These are phyloP conservation scores for Nematolebias whitei DNA, from an alignment of 2,113 vertebrate species.

Conservation along the genomic window DNA sequence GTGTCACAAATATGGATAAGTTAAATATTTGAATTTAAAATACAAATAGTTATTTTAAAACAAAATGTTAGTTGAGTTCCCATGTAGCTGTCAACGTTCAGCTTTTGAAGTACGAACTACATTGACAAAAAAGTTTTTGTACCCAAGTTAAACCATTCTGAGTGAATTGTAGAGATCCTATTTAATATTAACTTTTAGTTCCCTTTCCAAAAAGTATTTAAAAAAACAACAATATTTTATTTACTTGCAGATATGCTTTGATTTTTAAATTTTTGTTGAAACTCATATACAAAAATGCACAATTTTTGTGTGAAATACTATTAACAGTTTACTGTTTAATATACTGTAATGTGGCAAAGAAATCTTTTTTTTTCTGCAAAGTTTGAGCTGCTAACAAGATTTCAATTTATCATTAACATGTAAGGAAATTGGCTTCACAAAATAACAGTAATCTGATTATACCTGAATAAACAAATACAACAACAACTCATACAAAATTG, in stretches of 20 bases:
- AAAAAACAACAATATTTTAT: no score
- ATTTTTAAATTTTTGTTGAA: no score
- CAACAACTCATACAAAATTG: background rate
- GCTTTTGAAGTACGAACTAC: no score
- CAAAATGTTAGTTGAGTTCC: no score
- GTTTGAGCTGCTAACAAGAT: background rate
- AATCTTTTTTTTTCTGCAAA: background rate
- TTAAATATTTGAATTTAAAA: no score
- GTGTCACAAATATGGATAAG: no score
- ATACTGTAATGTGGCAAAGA: slow-evolving; percentile 1
- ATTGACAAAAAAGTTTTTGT: no score
- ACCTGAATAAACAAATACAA: background rate
- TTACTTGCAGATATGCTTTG: no score
- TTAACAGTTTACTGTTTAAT: no score
- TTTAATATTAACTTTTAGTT: background rate
- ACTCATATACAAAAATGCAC: no score
- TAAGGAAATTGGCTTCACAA: slow-evolving; percentile 6
- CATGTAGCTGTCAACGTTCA: no score
- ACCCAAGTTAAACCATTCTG: background rate
- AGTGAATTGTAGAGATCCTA: background rate
- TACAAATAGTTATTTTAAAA: no score
- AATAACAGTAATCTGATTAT: slow-evolving; percentile 1
- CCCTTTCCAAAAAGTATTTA: background rate
- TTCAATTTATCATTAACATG: background rate
- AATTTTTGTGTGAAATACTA: background rate